Percentiles rank a stretch among this genome's conserved stretches.
Conservation (phyloP, 1,140 invertebrate genomes). For the Holcopasites calliopsidis region DNA sequence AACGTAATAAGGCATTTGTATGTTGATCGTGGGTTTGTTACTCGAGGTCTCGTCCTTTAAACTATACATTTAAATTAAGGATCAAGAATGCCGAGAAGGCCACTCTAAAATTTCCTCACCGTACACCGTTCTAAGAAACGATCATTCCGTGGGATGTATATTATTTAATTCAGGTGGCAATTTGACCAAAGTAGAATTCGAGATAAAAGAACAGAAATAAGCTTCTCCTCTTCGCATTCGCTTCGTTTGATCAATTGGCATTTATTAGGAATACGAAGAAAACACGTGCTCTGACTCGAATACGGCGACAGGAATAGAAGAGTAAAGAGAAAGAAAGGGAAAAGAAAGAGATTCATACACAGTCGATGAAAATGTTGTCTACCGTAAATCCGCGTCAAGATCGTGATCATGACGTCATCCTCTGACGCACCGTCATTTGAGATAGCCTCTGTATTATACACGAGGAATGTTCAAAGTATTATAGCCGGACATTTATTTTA, state of each 20-base stretch:
- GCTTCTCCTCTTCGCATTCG: not conserved
- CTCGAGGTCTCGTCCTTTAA: conserved; percentile 5
- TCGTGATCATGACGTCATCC: conserved; percentile 66
- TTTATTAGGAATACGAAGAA: not conserved
- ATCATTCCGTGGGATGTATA: not conserved
- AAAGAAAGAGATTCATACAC: not conserved
- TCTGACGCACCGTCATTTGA: conserved; percentile 64
- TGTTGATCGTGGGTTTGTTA: conserved; percentile 15
- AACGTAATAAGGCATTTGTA: conserved; percentile 35
- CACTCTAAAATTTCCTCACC: not conserved
- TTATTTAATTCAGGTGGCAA: not conserved
- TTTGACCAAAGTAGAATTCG: too few relatives aligned
- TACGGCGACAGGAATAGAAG: conserved; percentile 18
- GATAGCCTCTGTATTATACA: conserved; percentile 53
- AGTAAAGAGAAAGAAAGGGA: not conserved
- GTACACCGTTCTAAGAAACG: too few relatives aligned
- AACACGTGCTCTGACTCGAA: not conserved
- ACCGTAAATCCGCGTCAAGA: conserved; percentile 63
- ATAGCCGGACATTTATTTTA: conserved; percentile 18
- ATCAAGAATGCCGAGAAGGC: not conserved
- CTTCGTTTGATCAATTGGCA: not conserved
- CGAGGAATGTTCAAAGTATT: not conserved
- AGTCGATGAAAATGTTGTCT: conserved; percentile 24
- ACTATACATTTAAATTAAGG: conserved; percentile 10
- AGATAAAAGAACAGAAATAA: too few relatives aligned